Evolutionary conservation across 2,113 vertebrate species (phyloP), one percentile per base, ranked within the genome.

Genomic region (Megaceryle torquata): DNA sequence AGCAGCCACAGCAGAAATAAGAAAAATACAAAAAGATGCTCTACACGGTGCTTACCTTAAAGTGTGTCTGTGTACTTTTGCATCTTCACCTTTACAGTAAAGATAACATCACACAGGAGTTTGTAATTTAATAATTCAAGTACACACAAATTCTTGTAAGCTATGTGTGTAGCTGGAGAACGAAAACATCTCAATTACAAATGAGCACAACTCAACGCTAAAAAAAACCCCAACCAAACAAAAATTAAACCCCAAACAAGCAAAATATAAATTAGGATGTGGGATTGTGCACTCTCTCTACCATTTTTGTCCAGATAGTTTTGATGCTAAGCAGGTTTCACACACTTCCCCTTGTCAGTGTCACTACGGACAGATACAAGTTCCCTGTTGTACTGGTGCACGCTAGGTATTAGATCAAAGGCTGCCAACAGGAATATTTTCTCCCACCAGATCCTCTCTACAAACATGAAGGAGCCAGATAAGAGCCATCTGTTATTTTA

Each of bases 401-500:
- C 21, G 18, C 16, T 4, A 39, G 63, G 57, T 41, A 80, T 91
- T 91, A 90, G 67, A 93, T 57, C 70, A 94, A 88, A 94, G 67
- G 8, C 63, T 80, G 50, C 29, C 78, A 57, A 39, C 14, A 84
- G 41, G 7, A 89, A 82, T 35, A n/a, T 86, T 82, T 54, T 90
- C 50, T 88, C 67, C 41, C 71, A 82, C 37, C 68, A 93, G 85
- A 87, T 80, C 59, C 43, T 79, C 79, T 80, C 53, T n/a, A 15
- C 21, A 80, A 82, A 76, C 31, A 44, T 5, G 21, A 85, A 89
- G 75, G 21, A 61, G 20, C 5, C 50, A 88, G 24, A 4, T 64
- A 77, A 83, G 44, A 77, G n/a, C 59, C 85, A 91, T 74, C 88
- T 96, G 82, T 82, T 79, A 61, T 51, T 89, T 85, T 65, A 65